Base-by-base conservation (phyloP, 1,140 invertebrate genomes). In the Dysdera silvatica region DNA sequence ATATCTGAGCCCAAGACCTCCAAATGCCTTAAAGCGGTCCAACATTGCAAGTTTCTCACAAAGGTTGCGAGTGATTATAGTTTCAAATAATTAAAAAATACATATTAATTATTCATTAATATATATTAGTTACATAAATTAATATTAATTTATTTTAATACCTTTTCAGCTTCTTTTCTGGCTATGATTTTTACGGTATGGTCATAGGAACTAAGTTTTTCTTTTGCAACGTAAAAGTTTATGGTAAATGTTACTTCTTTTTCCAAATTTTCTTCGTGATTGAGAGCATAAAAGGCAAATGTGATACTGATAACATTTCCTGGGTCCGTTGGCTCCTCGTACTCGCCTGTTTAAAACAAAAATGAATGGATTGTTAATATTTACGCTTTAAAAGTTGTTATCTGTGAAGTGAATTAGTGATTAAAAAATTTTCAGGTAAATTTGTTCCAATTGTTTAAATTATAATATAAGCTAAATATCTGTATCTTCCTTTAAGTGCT, bases 261-360 rank as follows among this genome's bases (percentile, higher is more conserved):
- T 8, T 31, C 61, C 3, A 66, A 18, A 37, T 66, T 57, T 8
- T 55, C 52, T 20, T 61, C 57, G 35, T 57, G 53, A 29, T 69
- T 66, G 0, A 67, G 23, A 18, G 61, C 67, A 28, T 66, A 69
- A 12, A 69, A 47, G 24, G 65, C 48, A 45, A 66, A 66, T 6
- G 56, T 58, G n/a, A 66, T 48, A 28, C 47, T 43, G 7, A 69
- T 60, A 24, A 48, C 33, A 51, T 69, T 69, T 8, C 59, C 61
- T 0, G 58, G 35, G 26, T 69, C 64, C 18, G 29, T 64, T 3
- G 51, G 26, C 2, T 43, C 45, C 8, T 28, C 40, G 31, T 62
- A 53, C 6, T 55, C 49, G 6, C 60, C 60, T 62, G 24, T 37
- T 37, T 10, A n/a, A n/a, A n/a, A n/a, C n/a, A n/a, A n/a, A n/a